These are phyloP conservation scores for Drosophila imparisetae DNA, from an alignment of 2,888 invertebrate genomes.

Conservation along the genomic window DNA sequence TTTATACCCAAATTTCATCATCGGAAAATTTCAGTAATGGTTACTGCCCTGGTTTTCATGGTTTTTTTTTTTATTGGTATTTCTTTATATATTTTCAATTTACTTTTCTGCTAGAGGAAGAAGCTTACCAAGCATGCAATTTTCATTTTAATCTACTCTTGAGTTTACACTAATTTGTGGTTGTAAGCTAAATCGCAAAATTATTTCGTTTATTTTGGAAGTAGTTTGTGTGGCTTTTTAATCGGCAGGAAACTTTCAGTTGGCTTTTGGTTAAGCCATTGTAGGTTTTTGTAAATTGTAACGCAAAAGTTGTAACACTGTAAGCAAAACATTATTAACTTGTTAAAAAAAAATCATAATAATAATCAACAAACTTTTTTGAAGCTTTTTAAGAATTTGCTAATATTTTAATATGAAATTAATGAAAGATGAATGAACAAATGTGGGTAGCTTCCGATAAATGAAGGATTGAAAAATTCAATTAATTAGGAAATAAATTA, in stretches of 20 bases:
- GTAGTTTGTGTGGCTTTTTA: slow-evolving; percentile 2
- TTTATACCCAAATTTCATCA: slow-evolving; percentile 38
- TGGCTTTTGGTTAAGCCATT: slow-evolving; percentile 27
- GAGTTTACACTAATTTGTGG: slow-evolving; percentile 59
- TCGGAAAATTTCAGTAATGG: slow-evolving; percentile 2
- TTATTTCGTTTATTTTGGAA: slow-evolving; percentile 31
- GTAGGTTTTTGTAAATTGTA: slow-evolving; percentile 4
- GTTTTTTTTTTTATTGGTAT: not conserved
- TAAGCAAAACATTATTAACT: not conserved
- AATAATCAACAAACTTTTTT: not conserved
- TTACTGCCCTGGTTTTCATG: not conserved
- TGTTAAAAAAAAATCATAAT: not conserved
- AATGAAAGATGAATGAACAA: not conserved
- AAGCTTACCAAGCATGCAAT: not conserved
- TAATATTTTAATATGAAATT: not conserved
- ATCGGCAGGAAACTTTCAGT: slow-evolving; percentile 27
- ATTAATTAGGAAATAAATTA: not conserved
- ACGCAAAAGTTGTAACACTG: not conserved
- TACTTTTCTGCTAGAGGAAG: not conserved
- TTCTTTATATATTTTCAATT: slow-evolving; percentile 19
- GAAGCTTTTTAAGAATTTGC: not conserved
- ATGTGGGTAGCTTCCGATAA: not conserved
- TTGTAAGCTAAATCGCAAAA: slow-evolving; percentile 36
- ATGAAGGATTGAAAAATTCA: not conserved
- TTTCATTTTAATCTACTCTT: slow-evolving; percentile 52